Evolutionary conservation across 2,888 invertebrate genomes (phyloP).

Genomic region (Petrolisthes manimaculis): DNA sequence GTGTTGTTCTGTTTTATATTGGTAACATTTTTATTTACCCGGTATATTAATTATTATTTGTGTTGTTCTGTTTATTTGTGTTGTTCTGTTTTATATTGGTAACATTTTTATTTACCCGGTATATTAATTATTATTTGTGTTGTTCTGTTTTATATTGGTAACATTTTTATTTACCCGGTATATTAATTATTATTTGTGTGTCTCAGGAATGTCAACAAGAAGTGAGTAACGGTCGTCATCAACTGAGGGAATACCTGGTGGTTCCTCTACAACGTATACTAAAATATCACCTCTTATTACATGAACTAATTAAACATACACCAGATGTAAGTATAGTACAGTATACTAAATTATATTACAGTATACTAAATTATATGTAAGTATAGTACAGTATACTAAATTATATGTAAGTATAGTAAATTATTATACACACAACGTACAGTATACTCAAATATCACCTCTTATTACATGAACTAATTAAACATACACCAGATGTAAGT

Average conservation of each 20-base stretch:
- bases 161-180: background rate
- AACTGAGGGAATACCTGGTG: constrained; percentile 92
- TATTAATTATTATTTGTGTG: too few species aligned
- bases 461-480: constrained; percentile 87
- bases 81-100: background rate
- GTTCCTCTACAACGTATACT: constrained; percentile 99
- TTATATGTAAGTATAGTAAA: too few species aligned
- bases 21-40: too few species aligned
- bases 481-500: constrained; percentile 84
- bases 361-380: too few species aligned
- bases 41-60: background rate
- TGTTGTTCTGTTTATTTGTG: background rate
- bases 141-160: background rate
- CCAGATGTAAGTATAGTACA: constrained; percentile 77
- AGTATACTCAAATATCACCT: constrained; percentile 97
- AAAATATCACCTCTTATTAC: constrained; percentile 94
- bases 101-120: background rate
- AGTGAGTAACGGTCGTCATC: constrained; percentile 94
- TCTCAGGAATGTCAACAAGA: constrained; percentile 86
- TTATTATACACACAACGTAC: too few species aligned
- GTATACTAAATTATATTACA: constrained; percentile 66
- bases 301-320: constrained; percentile 89
- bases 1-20: too few species aligned
- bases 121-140: too few species aligned
- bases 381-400: too few species aligned